Percentiles rank a stretch among this genome's conserved stretches.
phyloP scores from a whole-genome alignment of 2,113 vertebrate genomes.

The Actenoides lindsayi region DNA sequence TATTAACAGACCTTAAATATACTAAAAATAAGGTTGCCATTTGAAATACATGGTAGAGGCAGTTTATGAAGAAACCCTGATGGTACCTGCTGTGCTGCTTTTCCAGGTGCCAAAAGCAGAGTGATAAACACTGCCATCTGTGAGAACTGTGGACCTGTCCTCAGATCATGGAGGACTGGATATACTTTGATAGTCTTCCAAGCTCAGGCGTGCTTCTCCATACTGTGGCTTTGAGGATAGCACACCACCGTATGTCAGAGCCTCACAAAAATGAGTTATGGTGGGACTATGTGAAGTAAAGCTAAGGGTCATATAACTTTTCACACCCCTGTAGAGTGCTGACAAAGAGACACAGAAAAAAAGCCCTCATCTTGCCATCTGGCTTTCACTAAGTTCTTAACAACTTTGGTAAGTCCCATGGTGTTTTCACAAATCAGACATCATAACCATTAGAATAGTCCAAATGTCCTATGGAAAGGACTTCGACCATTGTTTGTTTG shows the following conservation, averaged over 20 bases:
- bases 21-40: neutral
- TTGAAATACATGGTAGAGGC: neutral
- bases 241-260: neutral
- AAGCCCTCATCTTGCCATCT: neutral
- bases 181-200: constrained; percentile 1
- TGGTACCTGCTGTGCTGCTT: constrained; percentile 12
- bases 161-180: neutral
- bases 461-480: neutral
- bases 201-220: neutral
- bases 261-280: neutral
- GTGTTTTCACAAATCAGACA: neutral
- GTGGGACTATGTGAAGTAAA: neutral
- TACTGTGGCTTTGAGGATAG: neutral
- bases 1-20: neutral
- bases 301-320: neutral
- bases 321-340: neutral
- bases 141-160: constrained; percentile 9
- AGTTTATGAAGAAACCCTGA: neutral
- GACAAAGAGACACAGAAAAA: neutral
- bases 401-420: neutral
- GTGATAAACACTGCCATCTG: constrained; percentile 21
- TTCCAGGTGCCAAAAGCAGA: constrained; percentile 33
- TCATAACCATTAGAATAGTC: neutral
- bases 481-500: neutral
- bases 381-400: neutral